Conservation (phyloP, 2,797 vertebrate species). For the Mus caroli region DNA sequence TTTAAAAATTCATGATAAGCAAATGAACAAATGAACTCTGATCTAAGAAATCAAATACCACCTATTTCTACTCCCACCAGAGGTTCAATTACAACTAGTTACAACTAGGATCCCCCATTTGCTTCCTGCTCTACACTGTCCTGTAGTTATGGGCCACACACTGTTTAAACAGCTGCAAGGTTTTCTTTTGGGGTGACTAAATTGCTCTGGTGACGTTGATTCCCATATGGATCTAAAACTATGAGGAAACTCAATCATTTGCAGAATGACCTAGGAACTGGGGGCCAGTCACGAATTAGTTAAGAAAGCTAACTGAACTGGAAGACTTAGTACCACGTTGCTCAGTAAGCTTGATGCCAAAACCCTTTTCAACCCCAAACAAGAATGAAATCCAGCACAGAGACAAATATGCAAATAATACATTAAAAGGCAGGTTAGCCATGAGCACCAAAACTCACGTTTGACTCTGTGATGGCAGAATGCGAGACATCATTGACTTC, state of each 20-base stretch:
- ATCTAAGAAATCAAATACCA: conserved; percentile 71
- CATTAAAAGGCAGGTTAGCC: not conserved
- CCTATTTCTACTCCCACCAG: conserved; percentile 67
- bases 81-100: conserved; percentile 77
- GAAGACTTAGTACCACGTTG: conserved; percentile 5
- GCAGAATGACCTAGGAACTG: conserved; percentile 58
- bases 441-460: not conserved
- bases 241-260: conserved; percentile 72
- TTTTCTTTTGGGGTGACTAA: conserved; percentile 66
- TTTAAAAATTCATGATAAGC: conserved; percentile 62
- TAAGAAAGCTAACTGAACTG: conserved; percentile 28
- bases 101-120: conserved; percentile 70
- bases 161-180: conserved; percentile 84
- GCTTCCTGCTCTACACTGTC: conserved; percentile 58
- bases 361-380: not conserved
- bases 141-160: conserved; percentile 6
- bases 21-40: conserved; percentile 68
- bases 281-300: conserved; percentile 22
- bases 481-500: not conserved
- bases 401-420: not conserved
- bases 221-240: conserved; percentile 61
- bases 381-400: conserved; percentile 31
- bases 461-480: not conserved
- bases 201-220: conserved; percentile 57
- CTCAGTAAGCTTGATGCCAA: not conserved